Percentiles rank a stretch among this genome's conserved stretches.
phyloP scores from a whole-genome alignment of 1,140 invertebrate genomes.

The Drosophila oshimai region DNA sequence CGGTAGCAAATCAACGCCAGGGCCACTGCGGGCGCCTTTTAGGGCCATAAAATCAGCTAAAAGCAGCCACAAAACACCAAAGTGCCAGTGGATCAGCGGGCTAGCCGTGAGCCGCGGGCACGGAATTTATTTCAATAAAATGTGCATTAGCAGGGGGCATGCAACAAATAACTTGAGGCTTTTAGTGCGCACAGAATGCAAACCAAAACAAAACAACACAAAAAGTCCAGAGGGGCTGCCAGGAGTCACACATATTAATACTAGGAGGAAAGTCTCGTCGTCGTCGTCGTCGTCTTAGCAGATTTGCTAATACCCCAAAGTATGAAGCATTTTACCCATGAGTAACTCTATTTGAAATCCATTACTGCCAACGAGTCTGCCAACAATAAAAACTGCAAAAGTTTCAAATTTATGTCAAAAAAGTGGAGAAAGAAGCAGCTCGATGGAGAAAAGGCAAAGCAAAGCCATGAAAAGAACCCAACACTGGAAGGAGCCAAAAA shows the following conservation, averaged over 20 bases:
- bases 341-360: constrained; percentile 81
- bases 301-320: constrained; percentile 79
- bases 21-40: constrained; percentile 56
- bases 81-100: constrained; percentile 51
- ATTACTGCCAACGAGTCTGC: constrained; percentile 78
- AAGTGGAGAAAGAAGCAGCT: constrained; percentile 3
- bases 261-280: constrained; percentile 14
- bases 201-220: constrained; percentile 20
- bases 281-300: constrained; percentile 40
- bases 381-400: constrained; percentile 78
- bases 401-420: constrained; percentile 77
- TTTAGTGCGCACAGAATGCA: constrained; percentile 62
- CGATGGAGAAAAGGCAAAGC: constrained; percentile 26
- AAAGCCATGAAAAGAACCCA: constrained; percentile 66
- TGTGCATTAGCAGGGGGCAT: constrained; percentile 71
- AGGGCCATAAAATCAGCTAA: constrained; percentile 79
- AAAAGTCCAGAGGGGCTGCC: constrained; percentile 19
- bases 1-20: constrained; percentile 70
- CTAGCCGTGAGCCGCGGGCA: constrained; percentile 38
- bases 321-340: constrained; percentile 80
- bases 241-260: constrained; percentile 58
- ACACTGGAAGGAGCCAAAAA: constrained; percentile 64
- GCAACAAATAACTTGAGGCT: constrained; percentile 78
- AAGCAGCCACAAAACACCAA: constrained; percentile 79
- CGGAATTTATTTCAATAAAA: constrained; percentile 81